These are phyloP conservation scores for Drosophila tsacasi DNA, from an alignment of 1,140 invertebrate species.

Conservation along the genomic window DNA sequence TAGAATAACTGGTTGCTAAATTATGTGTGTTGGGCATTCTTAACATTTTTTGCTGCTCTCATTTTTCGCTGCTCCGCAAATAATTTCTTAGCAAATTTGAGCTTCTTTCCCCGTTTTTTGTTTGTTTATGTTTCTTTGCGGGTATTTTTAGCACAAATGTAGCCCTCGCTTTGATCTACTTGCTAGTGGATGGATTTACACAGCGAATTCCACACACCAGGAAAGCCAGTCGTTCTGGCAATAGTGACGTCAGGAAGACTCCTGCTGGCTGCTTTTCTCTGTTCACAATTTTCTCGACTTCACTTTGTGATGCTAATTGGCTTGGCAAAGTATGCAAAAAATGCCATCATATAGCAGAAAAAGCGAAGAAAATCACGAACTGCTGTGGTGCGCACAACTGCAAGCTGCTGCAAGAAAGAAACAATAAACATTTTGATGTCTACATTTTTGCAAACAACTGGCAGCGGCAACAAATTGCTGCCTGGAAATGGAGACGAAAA, in stretches of 20 bases:
- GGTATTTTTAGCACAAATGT: conserved; percentile 31
- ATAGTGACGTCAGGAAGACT: conserved; percentile 50
- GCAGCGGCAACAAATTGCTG: conserved; percentile 47
- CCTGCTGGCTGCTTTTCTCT: conserved; percentile 42
- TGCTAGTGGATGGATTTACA: conserved; percentile 31
- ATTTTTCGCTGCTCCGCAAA: conserved; percentile 31
- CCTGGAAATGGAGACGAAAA: conserved; percentile 48
- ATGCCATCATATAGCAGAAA: conserved; percentile 53
- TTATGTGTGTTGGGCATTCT: conserved; percentile 2
- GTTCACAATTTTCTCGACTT: conserved; percentile 31
- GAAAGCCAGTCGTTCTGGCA: not conserved
- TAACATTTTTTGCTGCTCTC: conserved; percentile 24
- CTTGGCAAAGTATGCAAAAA: conserved; percentile 63
- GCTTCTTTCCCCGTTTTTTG: conserved; percentile 20
- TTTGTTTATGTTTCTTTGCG: conserved; percentile 28
- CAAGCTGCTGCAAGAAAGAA: conserved; percentile 31
- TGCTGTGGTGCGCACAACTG: conserved; percentile 31
- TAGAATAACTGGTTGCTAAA: conserved; percentile 6
- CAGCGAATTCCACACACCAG: conserved; percentile 28
- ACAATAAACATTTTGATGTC: conserved; percentile 45
- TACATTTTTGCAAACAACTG: conserved; percentile 35
- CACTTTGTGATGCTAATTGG: conserved; percentile 59
- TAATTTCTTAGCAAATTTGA: conserved; percentile 44
- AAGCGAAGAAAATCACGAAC: conserved; percentile 74
- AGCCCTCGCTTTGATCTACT: conserved; percentile 29